phyloP scores from a whole-genome alignment of 2,888 invertebrate species.

The Thumatha senex region DNA sequence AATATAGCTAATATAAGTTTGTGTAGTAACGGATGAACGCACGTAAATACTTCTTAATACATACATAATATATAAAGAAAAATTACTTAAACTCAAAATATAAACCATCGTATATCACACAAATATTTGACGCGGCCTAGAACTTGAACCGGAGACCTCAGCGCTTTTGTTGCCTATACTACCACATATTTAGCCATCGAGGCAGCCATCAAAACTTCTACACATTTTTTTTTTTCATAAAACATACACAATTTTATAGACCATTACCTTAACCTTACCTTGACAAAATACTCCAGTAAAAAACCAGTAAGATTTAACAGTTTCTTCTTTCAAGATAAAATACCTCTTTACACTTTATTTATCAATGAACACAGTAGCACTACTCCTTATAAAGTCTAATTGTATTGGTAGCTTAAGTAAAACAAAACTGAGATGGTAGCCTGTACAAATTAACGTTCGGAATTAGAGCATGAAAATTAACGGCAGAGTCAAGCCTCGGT shows the following conservation, averaged over 20 bases:
- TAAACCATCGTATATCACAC: too few species aligned
- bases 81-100: too few species aligned
- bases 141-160: too few species aligned
- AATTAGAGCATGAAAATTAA: constrained; percentile 30
- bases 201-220: too few species aligned
- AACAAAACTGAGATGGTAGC: constrained; percentile 15
- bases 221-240: too few species aligned
- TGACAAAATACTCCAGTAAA: neutral
- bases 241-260: neutral
- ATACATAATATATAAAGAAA: too few species aligned
- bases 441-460: constrained; percentile 17
- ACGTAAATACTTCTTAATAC: too few species aligned
- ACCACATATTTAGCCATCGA: too few species aligned
- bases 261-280: neutral
- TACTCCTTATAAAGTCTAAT: constrained; percentile 10
- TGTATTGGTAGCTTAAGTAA: constrained; percentile 9
- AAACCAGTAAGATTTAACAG: neutral
- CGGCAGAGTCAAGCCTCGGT: constrained; percentile 11
- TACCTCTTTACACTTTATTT: constrained; percentile 1
- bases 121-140: too few species aligned
- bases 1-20: too few species aligned
- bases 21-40: too few species aligned
- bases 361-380: constrained; percentile 3
- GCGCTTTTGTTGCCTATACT: too few species aligned
- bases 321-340: neutral